These are phyloP conservation scores for Orycteropus afer DNA, from an alignment of 2,113 vertebrate genomes.

Conservation along the genomic window DNA sequence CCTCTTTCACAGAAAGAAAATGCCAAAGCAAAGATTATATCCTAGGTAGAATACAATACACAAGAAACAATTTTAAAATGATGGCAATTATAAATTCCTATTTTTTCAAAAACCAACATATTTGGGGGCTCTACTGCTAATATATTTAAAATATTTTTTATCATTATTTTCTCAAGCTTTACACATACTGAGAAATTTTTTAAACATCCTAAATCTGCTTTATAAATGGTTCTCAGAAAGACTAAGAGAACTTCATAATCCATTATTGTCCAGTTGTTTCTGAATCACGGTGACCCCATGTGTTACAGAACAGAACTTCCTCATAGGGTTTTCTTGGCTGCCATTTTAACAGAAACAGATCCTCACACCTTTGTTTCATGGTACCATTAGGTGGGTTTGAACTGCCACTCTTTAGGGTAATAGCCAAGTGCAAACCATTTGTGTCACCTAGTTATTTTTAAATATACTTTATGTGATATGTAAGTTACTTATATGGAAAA, in stretches of 20 bases:
- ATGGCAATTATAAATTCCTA: constrained; percentile 14
- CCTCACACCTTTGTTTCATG: not conserved
- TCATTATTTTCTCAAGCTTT: not conserved
- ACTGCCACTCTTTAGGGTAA: not conserved
- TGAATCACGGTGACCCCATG: not conserved
- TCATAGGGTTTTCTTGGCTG: not conserved
- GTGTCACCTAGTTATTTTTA: not conserved
- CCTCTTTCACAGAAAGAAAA: not conserved
- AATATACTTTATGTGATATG: not conserved
- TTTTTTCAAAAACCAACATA: not conserved
- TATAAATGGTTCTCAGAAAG: not conserved
- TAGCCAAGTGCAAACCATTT: not conserved
- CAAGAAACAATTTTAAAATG: not conserved
- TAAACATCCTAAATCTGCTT: not conserved
- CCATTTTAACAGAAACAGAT: not conserved
- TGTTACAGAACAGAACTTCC: not conserved
- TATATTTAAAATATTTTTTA: not conserved
- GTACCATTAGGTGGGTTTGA: not conserved
- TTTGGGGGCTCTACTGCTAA: not conserved
- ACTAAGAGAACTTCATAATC: not conserved
- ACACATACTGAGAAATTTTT: not conserved
- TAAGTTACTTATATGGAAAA: not conserved
- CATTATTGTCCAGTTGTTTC: not conserved
- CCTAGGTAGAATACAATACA: not conserved
- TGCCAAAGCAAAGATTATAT: not conserved